These are phyloP conservation scores for Platorchestia sp. DNA, from an alignment of 1,140 invertebrate species.

Conservation along the genomic window DNA sequence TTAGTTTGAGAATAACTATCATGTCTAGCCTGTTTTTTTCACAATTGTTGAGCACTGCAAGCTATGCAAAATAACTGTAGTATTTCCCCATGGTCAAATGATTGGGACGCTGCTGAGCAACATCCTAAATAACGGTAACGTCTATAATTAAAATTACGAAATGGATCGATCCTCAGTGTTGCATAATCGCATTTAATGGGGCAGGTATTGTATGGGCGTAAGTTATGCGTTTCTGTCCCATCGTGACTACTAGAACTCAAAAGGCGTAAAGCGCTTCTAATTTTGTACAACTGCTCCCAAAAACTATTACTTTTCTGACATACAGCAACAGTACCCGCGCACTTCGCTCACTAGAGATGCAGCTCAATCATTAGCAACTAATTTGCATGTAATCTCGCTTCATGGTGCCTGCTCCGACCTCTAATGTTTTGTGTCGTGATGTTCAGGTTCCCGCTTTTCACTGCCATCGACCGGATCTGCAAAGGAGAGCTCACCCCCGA, in stretches of 20 bases:
- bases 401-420: background rate
- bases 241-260: background rate
- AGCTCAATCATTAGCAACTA: no score
- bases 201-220: background rate
- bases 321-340: no score
- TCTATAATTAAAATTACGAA: background rate
- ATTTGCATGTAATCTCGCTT: background rate
- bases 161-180: background rate
- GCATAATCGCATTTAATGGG: background rate
- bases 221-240: no score
- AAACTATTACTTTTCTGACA: background rate
- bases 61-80: background rate
- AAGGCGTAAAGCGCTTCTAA: background rate
- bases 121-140: background rate
- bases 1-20: background rate
- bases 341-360: no score
- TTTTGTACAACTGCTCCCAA: background rate
- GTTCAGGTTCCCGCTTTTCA: conserved; percentile 93
- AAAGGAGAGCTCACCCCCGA: conserved; percentile 82
- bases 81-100: background rate
- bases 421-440: background rate
- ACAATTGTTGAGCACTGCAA: background rate
- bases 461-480: conserved; percentile 94
- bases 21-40: background rate
- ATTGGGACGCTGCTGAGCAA: no score